Evolutionary conservation across 2,113 vertebrate species (phyloP), one percentile per base, ranked within the genome.

Genomic region (Ascaphus truei): DNA sequence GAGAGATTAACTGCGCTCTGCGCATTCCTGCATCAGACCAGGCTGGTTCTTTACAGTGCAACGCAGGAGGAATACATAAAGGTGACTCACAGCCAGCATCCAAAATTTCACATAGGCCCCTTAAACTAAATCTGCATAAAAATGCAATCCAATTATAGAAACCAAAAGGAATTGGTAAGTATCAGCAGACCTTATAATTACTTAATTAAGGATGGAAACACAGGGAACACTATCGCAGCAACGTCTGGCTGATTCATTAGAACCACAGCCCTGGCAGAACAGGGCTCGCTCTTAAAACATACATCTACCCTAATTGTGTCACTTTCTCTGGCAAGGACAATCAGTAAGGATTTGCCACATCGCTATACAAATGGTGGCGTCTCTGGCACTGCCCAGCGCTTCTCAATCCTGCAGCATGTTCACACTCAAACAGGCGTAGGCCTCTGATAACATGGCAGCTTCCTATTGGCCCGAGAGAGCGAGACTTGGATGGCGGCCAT

Each of bases 121-220:
- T 81, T 80, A 11, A 79, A 76, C 31, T 22, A 61, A 76, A 81
- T 80, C 76, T 51, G 79, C 77, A 81, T 80, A 77, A 79, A 76
- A 72, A 5, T 69, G 76, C 72, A 78, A 82, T 84, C 79, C 79
- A 80, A 83, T 85, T 81, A 82, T 78, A 78, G 59, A 67, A 78
- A 72, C 67, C 66, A 43, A 79, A 77, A 80, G 65, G 72, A 83
- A 83, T 80, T 79, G 79, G 51, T 73, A 79, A 78, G 72, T 79
- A 83, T 78, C 78, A 74, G 74, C 74, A 79, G 81, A 76, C 76
- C 78, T 75, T 71, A 68, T 81, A 80, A 84, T 80, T 83, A 76
- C 79, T 79, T 81, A 81, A 82, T 82, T 83, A 83, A 83, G 72
- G 78, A 77, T 71, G 73, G 79, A 76, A 67, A 61, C 61, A 74